These are phyloP conservation scores for Bhutanitis thaidina DNA, from an alignment of 2,888 invertebrate species.

Conservation along the genomic window DNA sequence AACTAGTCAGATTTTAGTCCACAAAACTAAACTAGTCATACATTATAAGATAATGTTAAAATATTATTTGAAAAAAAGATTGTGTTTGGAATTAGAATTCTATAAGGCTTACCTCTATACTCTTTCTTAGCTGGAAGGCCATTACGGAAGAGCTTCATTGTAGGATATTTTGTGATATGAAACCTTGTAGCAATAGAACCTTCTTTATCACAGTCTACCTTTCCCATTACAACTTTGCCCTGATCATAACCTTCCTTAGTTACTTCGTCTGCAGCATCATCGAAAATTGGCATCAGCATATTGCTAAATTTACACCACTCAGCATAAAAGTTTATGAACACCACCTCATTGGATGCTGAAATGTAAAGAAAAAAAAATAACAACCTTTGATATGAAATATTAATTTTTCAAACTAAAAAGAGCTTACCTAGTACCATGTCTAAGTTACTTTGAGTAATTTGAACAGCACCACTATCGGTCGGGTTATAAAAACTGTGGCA, in stretches of 20 bases:
- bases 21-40: too few species aligned
- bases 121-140: conserved; percentile 94
- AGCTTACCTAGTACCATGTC: conserved; percentile 90
- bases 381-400: conserved; percentile 3
- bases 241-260: conserved; percentile 86
- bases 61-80: too few species aligned
- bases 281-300: conserved; percentile 96
- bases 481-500: conserved; percentile 85
- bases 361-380: conserved; percentile 4
- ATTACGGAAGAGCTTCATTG: conserved; percentile 95
- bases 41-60: too few species aligned
- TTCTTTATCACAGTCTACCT: conserved; percentile 98
- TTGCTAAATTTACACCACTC: conserved; percentile 99
- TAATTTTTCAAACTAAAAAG: conserved; percentile 11
- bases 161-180: conserved; percentile 99
- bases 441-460: conserved; percentile 89
- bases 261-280: conserved; percentile 95
- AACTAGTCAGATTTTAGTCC: too few species aligned
- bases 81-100: too few species aligned
- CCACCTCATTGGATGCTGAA: conserved; percentile 96
- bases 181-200: conserved; percentile 92
- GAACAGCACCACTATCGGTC: conserved; percentile 89
- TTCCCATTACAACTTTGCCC: conserved; percentile 95
- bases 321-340: conserved; percentile 99
- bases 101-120: conserved; percentile 93